phyloP scores from a whole-genome alignment of 2,113 vertebrate species.

The Melanerpes aurifrons region DNA sequence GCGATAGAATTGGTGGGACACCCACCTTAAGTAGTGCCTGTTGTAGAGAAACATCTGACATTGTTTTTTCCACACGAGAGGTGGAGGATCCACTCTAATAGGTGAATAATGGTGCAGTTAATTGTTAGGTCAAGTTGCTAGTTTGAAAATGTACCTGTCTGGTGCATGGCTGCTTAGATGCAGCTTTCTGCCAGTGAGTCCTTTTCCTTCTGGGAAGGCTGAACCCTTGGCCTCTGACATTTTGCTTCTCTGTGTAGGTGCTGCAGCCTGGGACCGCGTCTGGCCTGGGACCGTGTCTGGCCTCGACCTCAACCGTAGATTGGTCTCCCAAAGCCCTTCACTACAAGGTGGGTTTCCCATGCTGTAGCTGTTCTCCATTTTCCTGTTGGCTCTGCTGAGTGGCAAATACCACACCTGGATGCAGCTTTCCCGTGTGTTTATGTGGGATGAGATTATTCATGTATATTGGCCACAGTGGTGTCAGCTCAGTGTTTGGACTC shows the following conservation, averaged over 20 bases:
- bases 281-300: background rate
- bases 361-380: background rate
- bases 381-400: background rate
- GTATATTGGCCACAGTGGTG: too few relatives aligned
- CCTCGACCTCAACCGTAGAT: background rate
- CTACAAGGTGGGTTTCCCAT: background rate
- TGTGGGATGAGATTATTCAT: background rate
- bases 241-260: background rate
- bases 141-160: background rate
- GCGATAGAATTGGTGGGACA: background rate
- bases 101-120: background rate
- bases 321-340: fast-evolving
- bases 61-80: background rate
- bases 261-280: fast-evolving
- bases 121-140: background rate
- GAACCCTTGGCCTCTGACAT: background rate
- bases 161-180: background rate
- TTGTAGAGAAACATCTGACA: background rate
- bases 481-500: too few relatives aligned
- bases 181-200: background rate
- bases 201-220: background rate
- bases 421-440: background rate
- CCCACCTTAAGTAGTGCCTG: background rate
- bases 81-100: background rate
- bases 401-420: background rate